Evolutionary conservation across 2,888 invertebrate species (phyloP).

Genomic region (Crocallis elinguaria): DNA sequence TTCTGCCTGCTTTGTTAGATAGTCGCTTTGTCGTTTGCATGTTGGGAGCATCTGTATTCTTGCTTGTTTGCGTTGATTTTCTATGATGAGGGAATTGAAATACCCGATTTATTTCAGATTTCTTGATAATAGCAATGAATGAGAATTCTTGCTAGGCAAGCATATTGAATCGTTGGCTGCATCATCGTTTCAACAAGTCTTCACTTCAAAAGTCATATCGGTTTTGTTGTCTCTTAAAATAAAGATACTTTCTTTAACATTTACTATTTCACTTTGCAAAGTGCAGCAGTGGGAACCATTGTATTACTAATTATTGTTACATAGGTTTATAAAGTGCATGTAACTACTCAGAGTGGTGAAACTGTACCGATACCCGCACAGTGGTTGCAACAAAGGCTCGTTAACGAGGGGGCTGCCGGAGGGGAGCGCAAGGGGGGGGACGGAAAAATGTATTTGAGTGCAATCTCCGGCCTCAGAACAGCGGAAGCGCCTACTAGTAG

Average conservation of each 20-base stretch:
- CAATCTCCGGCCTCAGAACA: conserved; percentile 44
- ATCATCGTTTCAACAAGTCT: no score
- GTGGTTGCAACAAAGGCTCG: conserved; percentile 40
- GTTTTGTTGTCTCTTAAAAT: no score
- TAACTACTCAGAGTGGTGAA: neutral
- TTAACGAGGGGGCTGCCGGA: conserved; percentile 30
- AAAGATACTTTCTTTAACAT: no score
- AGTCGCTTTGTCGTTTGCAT: neutral
- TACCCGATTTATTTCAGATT: no score
- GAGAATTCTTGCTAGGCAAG: no score
- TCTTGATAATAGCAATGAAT: no score
- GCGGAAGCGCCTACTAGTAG: conserved; percentile 22
- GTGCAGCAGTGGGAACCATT: neutral
- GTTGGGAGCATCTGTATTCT: no score
- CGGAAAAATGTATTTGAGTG: conserved; percentile 48
- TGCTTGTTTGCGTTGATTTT: no score
- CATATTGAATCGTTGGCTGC: no score
- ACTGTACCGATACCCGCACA: conserved; percentile 9
- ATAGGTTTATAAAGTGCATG: neutral
- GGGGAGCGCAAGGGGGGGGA: conserved; percentile 6
- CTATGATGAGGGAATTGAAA: no score
- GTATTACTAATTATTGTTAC: neutral
- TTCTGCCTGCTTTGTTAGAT: neutral
- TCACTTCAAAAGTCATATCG: no score
- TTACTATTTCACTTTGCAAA: no score